Percentiles rank a stretch among this genome's conserved stretches.
These are phyloP conservation scores for Myiagra hebetior DNA, from an alignment of 2,113 vertebrate genomes.

Conservation along the genomic window DNA sequence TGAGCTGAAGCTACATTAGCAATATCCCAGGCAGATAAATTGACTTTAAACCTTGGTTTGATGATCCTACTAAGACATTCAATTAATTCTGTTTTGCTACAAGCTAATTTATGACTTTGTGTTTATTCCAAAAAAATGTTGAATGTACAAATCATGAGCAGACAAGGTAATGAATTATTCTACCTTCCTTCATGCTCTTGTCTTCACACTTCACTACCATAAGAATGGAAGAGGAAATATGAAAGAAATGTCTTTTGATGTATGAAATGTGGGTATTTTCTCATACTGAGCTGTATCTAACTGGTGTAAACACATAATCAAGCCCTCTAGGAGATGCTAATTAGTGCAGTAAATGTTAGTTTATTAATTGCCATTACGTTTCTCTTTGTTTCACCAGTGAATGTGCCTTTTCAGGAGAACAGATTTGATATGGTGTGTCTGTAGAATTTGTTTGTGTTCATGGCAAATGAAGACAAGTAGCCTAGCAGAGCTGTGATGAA, in stretches of 20 bases:
- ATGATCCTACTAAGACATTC: conserved; percentile 75
- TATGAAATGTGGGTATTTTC: conserved; percentile 72
- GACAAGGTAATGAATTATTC: conserved; percentile 77
- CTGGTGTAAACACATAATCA: conserved; percentile 69
- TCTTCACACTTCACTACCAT: conserved; percentile 46
- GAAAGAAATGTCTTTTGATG: conserved; percentile 71
- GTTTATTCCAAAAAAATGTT: conserved; percentile 71
- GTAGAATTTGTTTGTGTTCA: conserved; percentile 55
- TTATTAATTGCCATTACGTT: conserved; percentile 72
- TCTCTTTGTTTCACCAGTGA: conserved; percentile 66
- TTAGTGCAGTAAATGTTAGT: conserved; percentile 71
- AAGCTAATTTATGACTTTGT: conserved; percentile 77
- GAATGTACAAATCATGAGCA: conserved; percentile 75
- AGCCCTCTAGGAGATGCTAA: conserved; percentile 70
- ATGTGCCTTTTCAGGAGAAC: conserved; percentile 59
- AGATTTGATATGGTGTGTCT: conserved; percentile 32
- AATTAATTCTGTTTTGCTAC: conserved; percentile 82
- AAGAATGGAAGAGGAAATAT: conserved; percentile 61
- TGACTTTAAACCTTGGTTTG: conserved; percentile 73
- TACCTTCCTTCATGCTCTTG: conserved; percentile 61
- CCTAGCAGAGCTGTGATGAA: conserved; percentile 54
- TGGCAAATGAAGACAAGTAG: conserved; percentile 42
- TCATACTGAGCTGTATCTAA: conserved; percentile 67
- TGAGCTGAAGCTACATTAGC: conserved; percentile 70
- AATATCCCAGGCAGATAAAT: conserved; percentile 72